Evolutionary conservation across 2,797 vertebrate species (phyloP), one percentile per base, ranked within the genome.

Genomic region (Bucorvus abyssinicus): DNA sequence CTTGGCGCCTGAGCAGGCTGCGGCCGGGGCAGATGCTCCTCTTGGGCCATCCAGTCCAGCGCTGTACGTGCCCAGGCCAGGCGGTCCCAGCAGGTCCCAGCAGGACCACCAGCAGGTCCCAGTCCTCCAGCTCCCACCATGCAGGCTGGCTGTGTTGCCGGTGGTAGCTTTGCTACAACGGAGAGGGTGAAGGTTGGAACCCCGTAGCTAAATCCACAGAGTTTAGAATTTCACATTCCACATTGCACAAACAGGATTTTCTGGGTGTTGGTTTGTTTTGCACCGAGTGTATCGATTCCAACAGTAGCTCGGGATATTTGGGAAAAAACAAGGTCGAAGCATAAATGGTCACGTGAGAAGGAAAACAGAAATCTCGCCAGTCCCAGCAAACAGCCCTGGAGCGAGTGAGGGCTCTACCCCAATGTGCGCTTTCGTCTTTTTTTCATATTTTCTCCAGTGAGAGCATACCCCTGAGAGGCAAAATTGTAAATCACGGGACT

Each of bases 21-120:
- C 2, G 40, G 11, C 44, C 29, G 1, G 0, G 0, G 34, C 68
- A 40, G 8, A 2, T 0, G 5, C 0, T 1, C 24, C 16, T 38
- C 59, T 60, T 3, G 10, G n/a, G 57, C 44, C 4, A 1, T 4
- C 56, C 4, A 10, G n/a, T 80, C 53, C 52, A 19, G 80, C 19
- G 0, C n/a, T 2, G 4, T 14, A 5, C 0, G 1, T 18, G 52
- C 34, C 45, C 19, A 3, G 27, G n/a, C 57, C 52, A 44, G 47
- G 45, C 24, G 1, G 20, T 22, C 26, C 32, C 1, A n/a, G 78
- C 73, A 5, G 32, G 13, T 40, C 21, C 42, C 74, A 3, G 44
- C n/a, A n/a, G n/a, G n/a, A 1, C 13, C 0, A 0, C 67, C 1
- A n/a, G 78, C 73, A 5, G 32, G 13, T 40, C 21, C 42, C 74